Evolutionary conservation across 2,797 vertebrate species (phyloP), one percentile per base, ranked within the genome.

Genomic region (Amphiprion clarkii): DNA sequence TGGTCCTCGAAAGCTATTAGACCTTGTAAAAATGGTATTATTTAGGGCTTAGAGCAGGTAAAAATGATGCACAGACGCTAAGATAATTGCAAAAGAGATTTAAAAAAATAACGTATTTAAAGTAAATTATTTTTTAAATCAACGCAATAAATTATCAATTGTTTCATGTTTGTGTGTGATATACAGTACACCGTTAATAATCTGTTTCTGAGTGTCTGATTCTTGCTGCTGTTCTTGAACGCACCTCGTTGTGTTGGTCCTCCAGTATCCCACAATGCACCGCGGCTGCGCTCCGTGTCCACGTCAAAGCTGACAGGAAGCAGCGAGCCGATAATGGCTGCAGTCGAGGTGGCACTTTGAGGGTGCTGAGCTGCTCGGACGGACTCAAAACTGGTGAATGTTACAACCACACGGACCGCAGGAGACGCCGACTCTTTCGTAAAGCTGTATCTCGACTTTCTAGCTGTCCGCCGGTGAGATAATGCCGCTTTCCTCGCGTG

Each of bases 231-330:
- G 55, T 57, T 13, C 54, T 8, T 36, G 55, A 57, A 57, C 55
- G 31, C 55, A 67, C 55, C 83, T 33, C 9, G 5, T 3, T 68
- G 27, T 90, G 76, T 90, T 93, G 91, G 91, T 94, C 94, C 91
- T 94, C 93, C 89, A 83, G 60, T 19, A 83, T 94, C 95, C 95
- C 95, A 95, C 76, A 91, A 95, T 95, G 90, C 95, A 91, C 73
- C 79, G 57, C 81, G 21, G 16, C 71, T 2, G 39, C 8, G 21
- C 33, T 52, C 63, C 2, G 78, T 80, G 93, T 95, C 94, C 95
- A 96, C 95, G 95, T 96, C 93, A 90, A 79, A 90, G 29, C 81
- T 92, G 93, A 90, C 88, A 87, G 78, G 82, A 67, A 55, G 21
- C 13, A 31, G 46, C 51, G 79, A 84, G 81, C 77, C 31, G 81